phyloP scores from a whole-genome alignment of 2,797 vertebrate genomes.

The Pteropus rufus region DNA sequence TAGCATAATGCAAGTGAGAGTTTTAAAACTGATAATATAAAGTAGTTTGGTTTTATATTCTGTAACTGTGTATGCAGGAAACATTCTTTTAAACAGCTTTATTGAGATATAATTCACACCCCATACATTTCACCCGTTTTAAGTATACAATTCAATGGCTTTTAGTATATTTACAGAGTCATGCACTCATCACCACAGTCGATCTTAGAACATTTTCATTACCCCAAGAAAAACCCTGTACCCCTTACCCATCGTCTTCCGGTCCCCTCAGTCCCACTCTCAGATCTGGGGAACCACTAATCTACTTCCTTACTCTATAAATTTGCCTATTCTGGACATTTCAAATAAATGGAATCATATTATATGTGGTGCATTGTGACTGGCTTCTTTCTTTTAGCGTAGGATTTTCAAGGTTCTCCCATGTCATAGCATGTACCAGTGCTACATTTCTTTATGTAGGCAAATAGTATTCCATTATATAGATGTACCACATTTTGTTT shows the following conservation, averaged over 20 bases:
- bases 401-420: background rate
- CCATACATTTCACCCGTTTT: background rate
- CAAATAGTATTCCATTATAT: background rate
- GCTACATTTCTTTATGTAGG: background rate
- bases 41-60: slow-evolving; percentile 57
- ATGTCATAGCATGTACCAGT: background rate
- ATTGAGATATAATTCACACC: slow-evolving; percentile 34
- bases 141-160: background rate
- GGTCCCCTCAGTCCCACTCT: background rate
- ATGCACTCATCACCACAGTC: background rate
- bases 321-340: background rate
- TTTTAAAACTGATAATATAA: slow-evolving; percentile 72
- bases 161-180: background rate
- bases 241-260: background rate
- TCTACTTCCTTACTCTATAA: background rate
- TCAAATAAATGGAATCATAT: background rate
- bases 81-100: slow-evolving; percentile 13
- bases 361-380: background rate
- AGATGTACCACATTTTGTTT: background rate
- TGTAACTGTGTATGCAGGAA: background rate
- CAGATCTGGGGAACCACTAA: background rate
- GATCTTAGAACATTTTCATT: background rate
- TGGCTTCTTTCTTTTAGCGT: background rate
- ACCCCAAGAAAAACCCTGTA: background rate
- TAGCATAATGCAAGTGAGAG: slow-evolving; percentile 57